Evolutionary conservation across 1,140 invertebrate genomes (phyloP), one percentile per base, ranked within the genome.

Genomic region (Mactra quadrangularis): DNA sequence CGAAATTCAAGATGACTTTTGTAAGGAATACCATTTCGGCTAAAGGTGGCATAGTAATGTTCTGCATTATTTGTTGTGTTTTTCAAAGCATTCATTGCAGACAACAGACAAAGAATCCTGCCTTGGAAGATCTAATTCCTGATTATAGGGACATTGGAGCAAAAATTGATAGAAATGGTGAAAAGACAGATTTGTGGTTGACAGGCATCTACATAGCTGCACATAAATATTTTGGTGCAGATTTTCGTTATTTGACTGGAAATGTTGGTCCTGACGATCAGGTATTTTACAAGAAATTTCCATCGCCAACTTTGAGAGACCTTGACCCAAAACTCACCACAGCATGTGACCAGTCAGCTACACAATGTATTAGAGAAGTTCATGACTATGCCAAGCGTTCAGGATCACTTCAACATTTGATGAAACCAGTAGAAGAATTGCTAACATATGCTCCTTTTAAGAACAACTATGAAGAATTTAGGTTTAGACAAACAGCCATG

Each of bases 161-260:
- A 47, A 50, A 41, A 22, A 68, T 68, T 13, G 64, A 68, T 31
- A 52, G 47, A 3, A 68, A 68, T 22, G 45, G 45, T 15, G 19
- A 47, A 6, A 68, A 68, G 47, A 68, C n/a, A 38, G 84, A 86
- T 59, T 81, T 89, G 33, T 81, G 64, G 64, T 13, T 75, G 17
- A 47, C 62, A 29, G 79, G 79, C 15, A 82, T 38, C 7, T 82
- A 62, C 19, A 31, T 82, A 3, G 79, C 79, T 3, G 79, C 68
- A 1, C 71, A 74, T 22, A 82, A 82, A 66, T 82, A 82, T 75
- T 82, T 64, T 31, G 79, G 79, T 4, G 70, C 33, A 1, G 79
- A 82, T 35, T 62, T 53, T n/a, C 33, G 79, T n/a, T 82, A 74
- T 25, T 22, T 72, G 4, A 53, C 79, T 11, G 79, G 79, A 9